These are phyloP conservation scores for Netelia melanura DNA, from an alignment of 2,888 invertebrate species.

Conservation along the genomic window DNA sequence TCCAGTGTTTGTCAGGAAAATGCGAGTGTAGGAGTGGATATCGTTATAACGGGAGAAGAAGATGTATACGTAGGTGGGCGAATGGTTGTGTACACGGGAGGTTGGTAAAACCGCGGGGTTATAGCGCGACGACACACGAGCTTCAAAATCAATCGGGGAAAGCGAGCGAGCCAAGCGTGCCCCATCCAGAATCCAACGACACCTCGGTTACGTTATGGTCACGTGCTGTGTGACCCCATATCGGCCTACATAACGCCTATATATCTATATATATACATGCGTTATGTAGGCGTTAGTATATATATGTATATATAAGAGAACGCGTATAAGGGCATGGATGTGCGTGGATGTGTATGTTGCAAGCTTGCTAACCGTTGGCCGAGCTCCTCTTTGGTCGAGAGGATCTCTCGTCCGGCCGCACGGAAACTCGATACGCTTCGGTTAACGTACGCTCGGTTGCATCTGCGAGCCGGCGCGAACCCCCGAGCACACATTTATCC, in stretches of 20 bases:
- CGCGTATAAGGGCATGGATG: not conserved
- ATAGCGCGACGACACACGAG: slow-evolving; percentile 24
- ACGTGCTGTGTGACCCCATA: slow-evolving; percentile 25
- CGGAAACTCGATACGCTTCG: slow-evolving; percentile 55
- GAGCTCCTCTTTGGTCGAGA: slow-evolving; percentile 16
- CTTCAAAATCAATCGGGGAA: slow-evolving; percentile 64
- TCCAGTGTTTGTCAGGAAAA: not conserved
- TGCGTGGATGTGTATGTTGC: slow-evolving; percentile 7
- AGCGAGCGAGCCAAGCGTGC: slow-evolving; percentile 35
- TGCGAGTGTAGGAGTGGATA: not conserved
- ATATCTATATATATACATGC: not conserved
- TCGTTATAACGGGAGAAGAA: not conserved
- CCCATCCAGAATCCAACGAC: slow-evolving; percentile 49
- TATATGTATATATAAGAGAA: not conserved
- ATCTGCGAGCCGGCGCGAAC: not conserved
- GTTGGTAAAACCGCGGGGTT: slow-evolving; percentile 18
- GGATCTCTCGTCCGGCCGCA: slow-evolving; percentile 42
- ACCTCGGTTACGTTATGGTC: slow-evolving; percentile 40
- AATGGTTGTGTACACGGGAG: not conserved
- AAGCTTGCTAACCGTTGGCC: slow-evolving; percentile 33
- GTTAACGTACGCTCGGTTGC: slow-evolving; percentile 56
- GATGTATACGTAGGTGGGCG: not conserved
- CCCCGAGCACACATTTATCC: not conserved
- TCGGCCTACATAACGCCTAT: not conserved
- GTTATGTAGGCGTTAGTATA: not conserved